These are phyloP conservation scores for Poecilia velifera DNA, from an alignment of 2,797 vertebrate genomes.

Conservation along the genomic window DNA sequence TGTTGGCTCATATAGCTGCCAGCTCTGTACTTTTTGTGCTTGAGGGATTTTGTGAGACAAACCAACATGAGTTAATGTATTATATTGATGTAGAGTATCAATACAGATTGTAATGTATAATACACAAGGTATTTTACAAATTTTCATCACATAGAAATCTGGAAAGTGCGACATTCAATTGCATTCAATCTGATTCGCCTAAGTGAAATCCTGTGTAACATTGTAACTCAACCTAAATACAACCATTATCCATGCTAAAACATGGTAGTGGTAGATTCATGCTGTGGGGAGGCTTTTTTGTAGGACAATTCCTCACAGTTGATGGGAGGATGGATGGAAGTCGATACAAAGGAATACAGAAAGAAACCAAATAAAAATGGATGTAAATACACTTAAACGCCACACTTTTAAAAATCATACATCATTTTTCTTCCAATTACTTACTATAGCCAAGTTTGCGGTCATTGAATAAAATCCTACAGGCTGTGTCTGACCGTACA, in stretches of 20 bases:
- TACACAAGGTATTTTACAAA: no score
- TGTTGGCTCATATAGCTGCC: slow-evolving; percentile 39
- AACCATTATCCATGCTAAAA: neutral
- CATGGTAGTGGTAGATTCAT: neutral
- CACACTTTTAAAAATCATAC: neutral
- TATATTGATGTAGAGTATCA: neutral
- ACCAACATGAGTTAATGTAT: neutral
- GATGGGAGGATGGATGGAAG: neutral
- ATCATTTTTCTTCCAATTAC: neutral
- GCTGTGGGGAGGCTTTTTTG: neutral
- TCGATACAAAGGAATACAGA: neutral
- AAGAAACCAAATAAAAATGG: neutral
- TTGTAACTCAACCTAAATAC: neutral
- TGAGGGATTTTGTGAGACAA: neutral
- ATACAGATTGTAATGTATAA: no score
- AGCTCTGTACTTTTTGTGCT: slow-evolving; percentile 26
- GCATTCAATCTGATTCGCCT: neutral
- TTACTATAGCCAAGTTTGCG: neutral
- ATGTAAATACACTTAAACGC: neutral
- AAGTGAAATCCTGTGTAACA: neutral
- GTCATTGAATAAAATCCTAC: neutral
- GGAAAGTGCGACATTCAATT: neutral
- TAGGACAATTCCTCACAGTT: neutral
- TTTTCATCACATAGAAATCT: neutral
- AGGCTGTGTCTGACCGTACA: neutral